Percentiles rank a stretch among this genome's conserved stretches.
These are phyloP conservation scores for Sylvilagus bachmani DNA, from an alignment of 2,113 vertebrate species.

Conservation along the genomic window DNA sequence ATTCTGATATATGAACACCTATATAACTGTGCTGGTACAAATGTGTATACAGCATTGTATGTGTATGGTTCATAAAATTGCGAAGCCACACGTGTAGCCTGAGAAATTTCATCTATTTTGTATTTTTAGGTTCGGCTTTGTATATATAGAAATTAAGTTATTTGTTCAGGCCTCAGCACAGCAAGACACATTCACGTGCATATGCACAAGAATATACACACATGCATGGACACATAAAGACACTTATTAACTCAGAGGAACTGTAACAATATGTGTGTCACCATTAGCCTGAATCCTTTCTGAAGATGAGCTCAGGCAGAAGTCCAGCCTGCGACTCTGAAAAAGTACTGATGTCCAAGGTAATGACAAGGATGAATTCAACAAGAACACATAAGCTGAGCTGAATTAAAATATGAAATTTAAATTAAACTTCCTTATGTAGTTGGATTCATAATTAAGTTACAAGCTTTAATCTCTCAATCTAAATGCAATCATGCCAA, in stretches of 20 bases:
- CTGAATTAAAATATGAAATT: constrained; percentile 68
- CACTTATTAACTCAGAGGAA: constrained; percentile 35
- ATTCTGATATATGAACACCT: not conserved
- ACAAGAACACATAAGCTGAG: constrained; percentile 20
- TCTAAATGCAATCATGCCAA: constrained; percentile 70
- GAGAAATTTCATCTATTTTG: not conserved
- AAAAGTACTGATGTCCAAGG: constrained; percentile 8
- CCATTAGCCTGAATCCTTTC: not conserved
- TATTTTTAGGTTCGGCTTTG: not conserved
- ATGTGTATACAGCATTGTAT: not conserved
- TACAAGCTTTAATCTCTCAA: constrained; percentile 62
- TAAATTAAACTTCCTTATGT: constrained; percentile 68
- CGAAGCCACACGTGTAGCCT: not conserved
- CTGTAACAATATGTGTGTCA: not conserved
- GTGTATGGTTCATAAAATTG: not conserved
- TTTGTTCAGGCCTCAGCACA: not conserved
- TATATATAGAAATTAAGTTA: not conserved
- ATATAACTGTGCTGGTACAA: not conserved
- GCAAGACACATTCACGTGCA: not conserved
- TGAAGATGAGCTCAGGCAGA: not conserved
- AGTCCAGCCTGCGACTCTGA: constrained; percentile 8
- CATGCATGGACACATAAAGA: not conserved
- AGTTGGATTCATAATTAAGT: constrained; percentile 66
- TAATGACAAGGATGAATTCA: constrained; percentile 67
- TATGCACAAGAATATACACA: not conserved